Conservation (phyloP, 2,888 invertebrate genomes). For the Tinea trinotella region DNA sequence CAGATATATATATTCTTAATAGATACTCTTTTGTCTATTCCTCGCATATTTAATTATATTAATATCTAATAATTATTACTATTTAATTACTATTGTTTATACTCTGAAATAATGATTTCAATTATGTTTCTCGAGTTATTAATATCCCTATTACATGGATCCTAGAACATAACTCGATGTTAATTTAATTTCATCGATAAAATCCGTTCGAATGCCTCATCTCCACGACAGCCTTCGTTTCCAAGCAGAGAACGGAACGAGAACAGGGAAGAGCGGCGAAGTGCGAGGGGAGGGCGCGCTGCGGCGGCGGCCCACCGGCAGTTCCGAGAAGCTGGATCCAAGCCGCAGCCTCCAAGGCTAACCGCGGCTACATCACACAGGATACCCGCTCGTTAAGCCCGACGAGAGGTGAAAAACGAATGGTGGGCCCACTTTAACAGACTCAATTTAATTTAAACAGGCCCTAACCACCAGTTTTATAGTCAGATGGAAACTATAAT, state of each 20-base stretch:
- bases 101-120: too few species aligned
- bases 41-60: too few species aligned
- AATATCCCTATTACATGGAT: too few species aligned
- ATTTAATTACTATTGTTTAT: too few species aligned
- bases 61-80: too few species aligned
- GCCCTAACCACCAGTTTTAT: slow-evolving; percentile 27
- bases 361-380: slow-evolving; percentile 59
- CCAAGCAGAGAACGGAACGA: not conserved
- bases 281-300: slow-evolving; percentile 20
- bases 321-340: slow-evolving; percentile 56
- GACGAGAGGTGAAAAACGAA: slow-evolving; percentile 51
- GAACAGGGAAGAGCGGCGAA: slow-evolving; percentile 27
- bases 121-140: too few species aligned
- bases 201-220: not conserved
- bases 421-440: slow-evolving; percentile 34
- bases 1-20: too few species aligned
- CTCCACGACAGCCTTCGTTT: slow-evolving; percentile 3
- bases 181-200: slow-evolving; percentile 5
- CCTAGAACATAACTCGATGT: not conserved
- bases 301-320: slow-evolving; percentile 29
- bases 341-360: slow-evolving; percentile 48
- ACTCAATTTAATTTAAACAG: slow-evolving; percentile 45
- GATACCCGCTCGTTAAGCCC: slow-evolving; percentile 27
- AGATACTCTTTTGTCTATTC: too few species aligned
- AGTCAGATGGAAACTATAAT: slow-evolving; percentile 19